Evolutionary conservation across 2,888 invertebrate genomes (phyloP).

Genomic region (Drosophila nigricruria): DNA sequence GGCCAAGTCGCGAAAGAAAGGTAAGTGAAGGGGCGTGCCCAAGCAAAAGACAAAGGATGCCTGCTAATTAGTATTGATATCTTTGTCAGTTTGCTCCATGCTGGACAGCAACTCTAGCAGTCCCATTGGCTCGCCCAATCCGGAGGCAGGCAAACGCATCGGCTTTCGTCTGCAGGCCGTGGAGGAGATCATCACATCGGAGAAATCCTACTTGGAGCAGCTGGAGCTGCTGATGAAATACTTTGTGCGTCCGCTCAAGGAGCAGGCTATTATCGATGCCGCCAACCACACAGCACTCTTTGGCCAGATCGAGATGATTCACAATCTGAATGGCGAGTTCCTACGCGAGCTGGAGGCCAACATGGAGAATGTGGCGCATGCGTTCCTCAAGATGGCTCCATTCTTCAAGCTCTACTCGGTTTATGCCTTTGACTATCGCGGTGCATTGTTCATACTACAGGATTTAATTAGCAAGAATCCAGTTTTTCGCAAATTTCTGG

Average conservation of each 20-base stretch:
- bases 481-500: constrained; percentile 87
- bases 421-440: constrained; percentile 91
- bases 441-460: constrained; percentile 88
- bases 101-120: constrained; percentile 84
- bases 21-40: constrained; percentile 76
- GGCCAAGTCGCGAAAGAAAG: constrained; percentile 87
- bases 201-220: constrained; percentile 89
- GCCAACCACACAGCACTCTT: constrained; percentile 87
- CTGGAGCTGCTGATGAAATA: constrained; percentile 88
- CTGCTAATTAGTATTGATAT: not conserved
- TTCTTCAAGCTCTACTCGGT: constrained; percentile 92
- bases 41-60: not conserved
- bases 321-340: constrained; percentile 88
- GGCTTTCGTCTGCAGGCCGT: constrained; percentile 87
- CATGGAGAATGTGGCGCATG: constrained; percentile 87
- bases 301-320: constrained; percentile 88
- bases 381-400: constrained; percentile 90
- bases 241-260: constrained; percentile 88
- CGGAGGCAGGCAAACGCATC: constrained; percentile 80
- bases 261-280: constrained; percentile 86
- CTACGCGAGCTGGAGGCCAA: constrained; percentile 87
- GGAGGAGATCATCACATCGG: constrained; percentile 89
- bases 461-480: constrained; percentile 86
- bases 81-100: constrained; percentile 86
- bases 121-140: constrained; percentile 70